Evolutionary conservation across 2,888 invertebrate species (phyloP).

Genomic region (Teleogryllus oceanicus): DNA sequence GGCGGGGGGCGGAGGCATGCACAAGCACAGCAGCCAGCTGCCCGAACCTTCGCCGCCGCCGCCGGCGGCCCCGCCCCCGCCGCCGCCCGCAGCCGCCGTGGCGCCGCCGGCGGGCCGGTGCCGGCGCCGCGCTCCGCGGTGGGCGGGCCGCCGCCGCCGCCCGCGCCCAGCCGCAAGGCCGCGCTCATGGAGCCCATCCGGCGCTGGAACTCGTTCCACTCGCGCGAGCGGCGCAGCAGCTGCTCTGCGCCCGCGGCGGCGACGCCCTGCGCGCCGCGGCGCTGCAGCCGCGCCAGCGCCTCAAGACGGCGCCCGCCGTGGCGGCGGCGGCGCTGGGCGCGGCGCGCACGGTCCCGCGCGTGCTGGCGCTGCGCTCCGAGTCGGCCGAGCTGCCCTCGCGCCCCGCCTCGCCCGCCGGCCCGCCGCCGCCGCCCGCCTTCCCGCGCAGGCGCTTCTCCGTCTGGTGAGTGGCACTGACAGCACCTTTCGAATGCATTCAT

Average conservation of each 20-base stretch:
- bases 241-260: slow-evolving; percentile 19
- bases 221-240: slow-evolving; percentile 34
- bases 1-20: slow-evolving; percentile 42
- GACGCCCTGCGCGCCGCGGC: slow-evolving; percentile 6
- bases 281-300: background rate
- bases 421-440: slow-evolving; percentile 34
- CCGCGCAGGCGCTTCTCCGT: slow-evolving; percentile 48
- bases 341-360: slow-evolving; percentile 29
- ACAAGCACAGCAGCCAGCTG: slow-evolving; percentile 48
- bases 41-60: slow-evolving; percentile 26
- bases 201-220: slow-evolving; percentile 53
- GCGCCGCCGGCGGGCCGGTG: slow-evolving; percentile 22
- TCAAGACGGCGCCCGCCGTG: background rate
- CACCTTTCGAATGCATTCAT: too few relatives aligned
- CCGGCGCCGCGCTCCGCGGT: slow-evolving; percentile 33
- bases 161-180: slow-evolving; percentile 19
- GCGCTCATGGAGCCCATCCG: slow-evolving; percentile 46
- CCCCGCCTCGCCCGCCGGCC: slow-evolving; percentile 38
- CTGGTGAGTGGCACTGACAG: slow-evolving; percentile 50
- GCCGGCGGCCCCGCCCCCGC: background rate
- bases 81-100: slow-evolving; percentile 36
- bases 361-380: slow-evolving; percentile 38
- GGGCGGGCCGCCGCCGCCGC: slow-evolving; percentile 28
- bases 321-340: background rate
- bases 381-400: slow-evolving; percentile 41